Evolutionary conservation across 2,113 vertebrate species (phyloP).

Genomic region (Chitala chitala): DNA sequence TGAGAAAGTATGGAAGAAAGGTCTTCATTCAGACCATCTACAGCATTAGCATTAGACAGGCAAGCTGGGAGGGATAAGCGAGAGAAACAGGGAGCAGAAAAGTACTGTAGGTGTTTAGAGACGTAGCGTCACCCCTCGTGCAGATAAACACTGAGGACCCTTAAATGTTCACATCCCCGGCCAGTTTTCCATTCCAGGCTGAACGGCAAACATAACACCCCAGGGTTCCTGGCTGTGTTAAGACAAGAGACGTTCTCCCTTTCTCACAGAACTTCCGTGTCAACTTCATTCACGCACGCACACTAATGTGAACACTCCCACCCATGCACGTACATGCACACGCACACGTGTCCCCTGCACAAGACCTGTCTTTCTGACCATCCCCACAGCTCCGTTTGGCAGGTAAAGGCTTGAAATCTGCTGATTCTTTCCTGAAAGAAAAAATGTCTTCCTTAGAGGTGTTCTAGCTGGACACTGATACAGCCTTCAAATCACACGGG

Average conservation of each 20-base stretch:
- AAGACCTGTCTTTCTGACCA: conserved; percentile 61
- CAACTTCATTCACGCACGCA: background rate
- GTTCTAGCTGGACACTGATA: background rate
- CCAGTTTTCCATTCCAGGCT: background rate
- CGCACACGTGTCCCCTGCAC: background rate
- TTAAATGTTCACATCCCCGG: too few species aligned
- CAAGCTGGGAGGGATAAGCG: background rate
- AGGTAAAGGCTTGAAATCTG: conserved; percentile 46
- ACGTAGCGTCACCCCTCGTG: too few species aligned
- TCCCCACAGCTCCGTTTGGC: conserved; percentile 49
- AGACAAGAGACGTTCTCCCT: background rate
- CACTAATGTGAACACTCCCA: background rate
- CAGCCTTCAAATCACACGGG: too few species aligned
- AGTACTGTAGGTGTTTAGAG: too few species aligned
- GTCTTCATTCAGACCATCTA: background rate
- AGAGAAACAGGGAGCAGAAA: too few species aligned
- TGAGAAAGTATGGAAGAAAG: conserved; percentile 7
- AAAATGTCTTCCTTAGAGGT: background rate
- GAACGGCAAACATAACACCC: background rate
- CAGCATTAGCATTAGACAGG: background rate
- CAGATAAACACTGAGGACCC: too few species aligned
- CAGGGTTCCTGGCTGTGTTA: background rate
- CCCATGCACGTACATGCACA: background rate
- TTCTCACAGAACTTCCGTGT: background rate
- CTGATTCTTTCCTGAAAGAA: conserved; percentile 56